phyloP scores from a whole-genome alignment of 2,113 vertebrate genomes.

The Stictonetta naevosa region DNA sequence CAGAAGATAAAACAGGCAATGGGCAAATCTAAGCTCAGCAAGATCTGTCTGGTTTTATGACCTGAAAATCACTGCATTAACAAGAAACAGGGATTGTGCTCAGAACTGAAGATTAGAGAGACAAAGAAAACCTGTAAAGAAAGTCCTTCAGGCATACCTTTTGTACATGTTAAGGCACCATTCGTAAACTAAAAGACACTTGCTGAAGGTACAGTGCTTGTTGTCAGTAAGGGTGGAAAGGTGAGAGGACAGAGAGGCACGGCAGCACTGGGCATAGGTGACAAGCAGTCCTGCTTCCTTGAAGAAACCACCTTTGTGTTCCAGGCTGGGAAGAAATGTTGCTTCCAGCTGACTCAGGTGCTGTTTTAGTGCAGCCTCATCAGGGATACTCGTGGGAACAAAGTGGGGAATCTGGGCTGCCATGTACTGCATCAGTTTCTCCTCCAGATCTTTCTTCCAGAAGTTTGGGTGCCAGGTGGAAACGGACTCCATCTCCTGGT shows the following conservation, averaged over 20 bases:
- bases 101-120: background rate
- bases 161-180: slow-evolving; percentile 42
- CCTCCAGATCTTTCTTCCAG: slow-evolving; percentile 60
- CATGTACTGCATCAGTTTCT: slow-evolving; percentile 17
- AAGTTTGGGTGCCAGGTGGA: slow-evolving; percentile 24
- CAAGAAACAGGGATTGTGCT: background rate
- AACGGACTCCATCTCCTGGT: background rate
- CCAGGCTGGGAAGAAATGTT: background rate
- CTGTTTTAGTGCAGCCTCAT: slow-evolving; percentile 16
- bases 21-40: background rate
- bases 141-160: slow-evolving; percentile 38
- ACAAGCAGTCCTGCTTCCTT: background rate
- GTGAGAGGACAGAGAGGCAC: slow-evolving; percentile 1
- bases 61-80: background rate
- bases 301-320: slow-evolving; percentile 3
- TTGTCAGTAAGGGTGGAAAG: background rate
- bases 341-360: slow-evolving; percentile 37
- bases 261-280: background rate
- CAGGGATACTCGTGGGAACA: background rate
- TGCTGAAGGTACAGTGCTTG: slow-evolving; percentile 20
- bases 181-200: slow-evolving; percentile 53
- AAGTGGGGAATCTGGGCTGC: background rate
- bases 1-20: background rate
- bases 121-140: background rate
- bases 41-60: background rate